A percentile compares a stretch with the other conserved stretches of the same genome.
Evolutionary conservation across 2,113 vertebrate genomes (phyloP).

Genomic region (Pelusios castaneus): DNA sequence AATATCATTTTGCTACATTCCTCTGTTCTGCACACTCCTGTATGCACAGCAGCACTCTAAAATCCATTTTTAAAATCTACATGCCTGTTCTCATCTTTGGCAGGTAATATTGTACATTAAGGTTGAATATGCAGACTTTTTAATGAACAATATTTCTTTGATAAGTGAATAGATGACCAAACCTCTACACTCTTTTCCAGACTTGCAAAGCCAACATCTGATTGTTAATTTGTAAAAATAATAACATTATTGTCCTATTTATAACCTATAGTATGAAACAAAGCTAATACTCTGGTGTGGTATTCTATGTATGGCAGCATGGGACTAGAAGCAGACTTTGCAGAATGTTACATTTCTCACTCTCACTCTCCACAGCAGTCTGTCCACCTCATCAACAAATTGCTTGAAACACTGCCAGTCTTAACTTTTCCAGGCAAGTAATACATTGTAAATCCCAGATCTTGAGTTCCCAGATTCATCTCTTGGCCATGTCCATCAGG

Average conservation of each 20-base stretch:
- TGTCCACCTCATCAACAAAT: too few species aligned
- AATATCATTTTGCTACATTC: slow-evolving; percentile 1
- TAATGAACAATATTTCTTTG: background rate
- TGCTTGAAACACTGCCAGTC: too few species aligned
- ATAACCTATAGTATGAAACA: background rate
- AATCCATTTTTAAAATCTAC: background rate
- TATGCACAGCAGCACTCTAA: background rate
- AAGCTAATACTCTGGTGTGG: background rate
- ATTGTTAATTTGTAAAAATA: background rate
- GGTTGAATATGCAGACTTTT: background rate
- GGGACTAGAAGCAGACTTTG: background rate
- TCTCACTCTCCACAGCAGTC: too few species aligned
- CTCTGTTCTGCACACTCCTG: background rate
- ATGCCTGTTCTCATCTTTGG: background rate
- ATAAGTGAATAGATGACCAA: background rate
- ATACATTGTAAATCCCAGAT: too few species aligned
- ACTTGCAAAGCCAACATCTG: background rate
- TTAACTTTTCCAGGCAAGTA: too few species aligned
- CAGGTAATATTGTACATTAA: background rate
- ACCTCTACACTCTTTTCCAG: background rate
- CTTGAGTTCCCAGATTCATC: too few species aligned
- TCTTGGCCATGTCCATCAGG: too few species aligned
- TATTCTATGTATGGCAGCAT: background rate
- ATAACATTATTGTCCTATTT: background rate
- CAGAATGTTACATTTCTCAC: too few species aligned